Evolutionary conservation across 2,888 invertebrate genomes (phyloP).

Genomic region (Drosophila austrosaltans): DNA sequence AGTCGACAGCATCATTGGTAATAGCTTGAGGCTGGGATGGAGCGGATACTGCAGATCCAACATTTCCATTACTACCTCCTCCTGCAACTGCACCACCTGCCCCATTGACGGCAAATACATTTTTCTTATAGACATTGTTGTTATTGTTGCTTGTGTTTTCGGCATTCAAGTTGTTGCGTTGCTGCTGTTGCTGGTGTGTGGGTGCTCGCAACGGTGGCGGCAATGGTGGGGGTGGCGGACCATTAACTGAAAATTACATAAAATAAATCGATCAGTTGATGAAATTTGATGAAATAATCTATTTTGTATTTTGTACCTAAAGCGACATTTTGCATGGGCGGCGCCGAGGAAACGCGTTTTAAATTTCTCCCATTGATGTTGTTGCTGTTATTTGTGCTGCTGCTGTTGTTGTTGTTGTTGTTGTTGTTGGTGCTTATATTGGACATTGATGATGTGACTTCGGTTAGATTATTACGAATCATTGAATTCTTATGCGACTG

Average conservation of each 20-base stretch:
- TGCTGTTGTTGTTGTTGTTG: conserved; percentile 54
- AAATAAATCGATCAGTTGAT: neutral
- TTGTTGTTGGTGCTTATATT: conserved; percentile 42
- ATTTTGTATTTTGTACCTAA: conserved; percentile 64
- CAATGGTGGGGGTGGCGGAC: conserved; percentile 90
- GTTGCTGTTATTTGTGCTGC: conserved; percentile 46
- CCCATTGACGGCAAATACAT: conserved; percentile 40
- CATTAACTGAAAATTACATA: conserved; percentile 66
- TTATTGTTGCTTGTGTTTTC: conserved; percentile 46
- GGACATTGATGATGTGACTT: conserved; percentile 47
- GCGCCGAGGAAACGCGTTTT: conserved; percentile 86
- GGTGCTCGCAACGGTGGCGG: conserved; percentile 85
- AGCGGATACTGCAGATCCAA: neutral
- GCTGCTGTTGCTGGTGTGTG: conserved; percentile 40
- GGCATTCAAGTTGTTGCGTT: conserved; percentile 56
- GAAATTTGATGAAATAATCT: neutral
- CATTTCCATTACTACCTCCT: neutral
- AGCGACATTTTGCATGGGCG: conserved; percentile 83
- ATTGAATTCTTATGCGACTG: conserved; percentile 81
- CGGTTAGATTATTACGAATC: conserved; percentile 80
- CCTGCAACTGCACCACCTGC: neutral
- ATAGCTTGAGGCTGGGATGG: neutral
- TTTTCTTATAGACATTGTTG: conserved; percentile 54
- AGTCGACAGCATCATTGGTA: conserved; percentile 72
- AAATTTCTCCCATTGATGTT: conserved; percentile 81